Conservation (phyloP, 1,140 invertebrate species). For the Drosophila repleta region DNA sequence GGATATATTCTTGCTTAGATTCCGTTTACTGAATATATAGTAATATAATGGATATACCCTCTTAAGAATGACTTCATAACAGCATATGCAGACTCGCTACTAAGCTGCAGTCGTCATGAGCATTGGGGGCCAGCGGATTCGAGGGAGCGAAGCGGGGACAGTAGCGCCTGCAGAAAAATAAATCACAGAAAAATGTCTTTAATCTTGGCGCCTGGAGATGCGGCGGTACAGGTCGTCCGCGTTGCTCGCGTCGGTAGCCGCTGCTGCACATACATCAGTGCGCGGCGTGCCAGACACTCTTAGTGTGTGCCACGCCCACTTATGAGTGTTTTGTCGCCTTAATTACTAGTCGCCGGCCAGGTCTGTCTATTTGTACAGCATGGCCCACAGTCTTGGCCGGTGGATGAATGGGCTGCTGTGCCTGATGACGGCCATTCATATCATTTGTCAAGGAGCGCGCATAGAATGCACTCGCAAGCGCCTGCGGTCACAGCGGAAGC, state of each 20-base stretch:
- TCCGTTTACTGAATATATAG: not conserved
- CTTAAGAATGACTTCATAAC: not conserved
- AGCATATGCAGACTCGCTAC: not conserved
- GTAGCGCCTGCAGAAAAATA: slow-evolving; percentile 73
- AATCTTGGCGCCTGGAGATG: slow-evolving; percentile 66
- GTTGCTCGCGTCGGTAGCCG: slow-evolving; percentile 50
- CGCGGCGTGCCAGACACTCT: slow-evolving; percentile 48
- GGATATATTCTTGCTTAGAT: too few relatives aligned
- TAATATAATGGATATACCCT: not conserved
- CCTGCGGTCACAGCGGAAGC: slow-evolving; percentile 70
- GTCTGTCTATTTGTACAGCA: slow-evolving; percentile 69
- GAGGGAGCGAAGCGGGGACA: slow-evolving; percentile 16
- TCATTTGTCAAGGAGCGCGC: slow-evolving; percentile 74
- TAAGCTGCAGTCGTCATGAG: slow-evolving; percentile 6
- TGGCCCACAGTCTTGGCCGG: slow-evolving; percentile 46
- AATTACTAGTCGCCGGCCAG: slow-evolving; percentile 60
- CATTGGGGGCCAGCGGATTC: not conserved
- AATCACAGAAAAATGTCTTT: slow-evolving; percentile 80
- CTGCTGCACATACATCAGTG: slow-evolving; percentile 63
- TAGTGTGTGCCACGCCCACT: slow-evolving; percentile 55
- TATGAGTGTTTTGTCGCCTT: slow-evolving; percentile 74
- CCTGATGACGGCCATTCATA: slow-evolving; percentile 59
- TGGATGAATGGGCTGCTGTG: slow-evolving; percentile 67
- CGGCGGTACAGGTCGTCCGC: slow-evolving; percentile 16
- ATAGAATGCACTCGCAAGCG: slow-evolving; percentile 60